Evolutionary conservation across 2,888 invertebrate genomes (phyloP).

Genomic region (Drosophila rellima): DNA sequence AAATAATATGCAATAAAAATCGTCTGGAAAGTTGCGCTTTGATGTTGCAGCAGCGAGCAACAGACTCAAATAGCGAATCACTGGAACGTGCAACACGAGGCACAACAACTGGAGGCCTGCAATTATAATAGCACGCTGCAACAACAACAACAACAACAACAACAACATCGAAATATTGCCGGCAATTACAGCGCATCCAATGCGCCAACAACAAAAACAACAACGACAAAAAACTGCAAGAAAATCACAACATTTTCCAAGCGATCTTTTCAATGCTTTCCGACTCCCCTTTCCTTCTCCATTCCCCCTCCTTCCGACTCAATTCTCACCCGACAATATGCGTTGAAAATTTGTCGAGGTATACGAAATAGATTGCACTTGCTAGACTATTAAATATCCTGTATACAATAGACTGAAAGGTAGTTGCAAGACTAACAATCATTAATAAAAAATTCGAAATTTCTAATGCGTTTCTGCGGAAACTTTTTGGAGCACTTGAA

Average conservation of each 20-base stretch:
- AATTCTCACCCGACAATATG: neutral
- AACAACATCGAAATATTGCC: conserved; percentile 11
- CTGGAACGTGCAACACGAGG: conserved; percentile 56
- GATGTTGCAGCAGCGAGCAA: conserved; percentile 52
- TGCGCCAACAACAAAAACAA: conserved; percentile 17
- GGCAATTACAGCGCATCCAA: conserved; percentile 42
- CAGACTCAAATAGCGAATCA: conserved; percentile 34
- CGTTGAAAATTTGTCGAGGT: neutral
- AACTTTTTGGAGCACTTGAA: too few species aligned
- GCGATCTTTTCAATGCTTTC: conserved; percentile 36
- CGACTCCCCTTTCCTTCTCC: neutral
- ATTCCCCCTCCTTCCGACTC: too few species aligned
- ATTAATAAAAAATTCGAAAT: too few species aligned
- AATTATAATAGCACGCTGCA: conserved; percentile 37
- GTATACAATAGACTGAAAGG: neutral
- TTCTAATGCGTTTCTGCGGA: too few species aligned
- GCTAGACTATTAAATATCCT: neutral
- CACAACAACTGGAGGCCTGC: conserved; percentile 27
- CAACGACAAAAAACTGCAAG: conserved; percentile 30
- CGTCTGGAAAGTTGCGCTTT: conserved; percentile 69
- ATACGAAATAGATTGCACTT: neutral
- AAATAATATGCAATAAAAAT: conserved; percentile 74
- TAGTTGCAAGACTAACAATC: too few species aligned
- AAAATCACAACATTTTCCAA: conserved; percentile 34
- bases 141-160: conserved; percentile 2